Percentiles rank a stretch among this genome's conserved stretches.
phyloP scores from a whole-genome alignment of 2,888 invertebrate genomes.

The Altica lythri region DNA sequence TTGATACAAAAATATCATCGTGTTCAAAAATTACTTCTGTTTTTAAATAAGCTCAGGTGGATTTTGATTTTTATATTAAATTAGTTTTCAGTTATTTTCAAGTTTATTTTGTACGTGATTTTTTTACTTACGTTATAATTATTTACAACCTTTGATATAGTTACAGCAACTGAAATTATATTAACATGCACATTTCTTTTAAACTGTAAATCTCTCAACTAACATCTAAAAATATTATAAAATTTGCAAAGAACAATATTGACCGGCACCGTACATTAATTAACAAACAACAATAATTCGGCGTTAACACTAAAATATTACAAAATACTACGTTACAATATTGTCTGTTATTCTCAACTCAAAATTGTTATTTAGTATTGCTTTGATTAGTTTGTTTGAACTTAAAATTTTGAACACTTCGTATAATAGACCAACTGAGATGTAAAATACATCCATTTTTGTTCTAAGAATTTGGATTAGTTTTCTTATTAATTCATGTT shows the following conservation, averaged over 20 bases:
- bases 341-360: conserved; percentile 36
- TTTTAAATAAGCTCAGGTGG: conserved; percentile 19
- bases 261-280: conserved; percentile 24
- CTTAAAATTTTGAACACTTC: conserved; percentile 18
- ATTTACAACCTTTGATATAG: conserved; percentile 27
- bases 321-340: conserved; percentile 36
- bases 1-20: conserved; percentile 29
- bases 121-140: conserved; percentile 22
- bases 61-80: conserved; percentile 26
- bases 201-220: conserved; percentile 37
- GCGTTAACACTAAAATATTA: conserved; percentile 33
- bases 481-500: conserved; percentile 3
- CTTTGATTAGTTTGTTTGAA: conserved; percentile 27
- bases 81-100: conserved; percentile 4
- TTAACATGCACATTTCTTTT: conserved; percentile 32
- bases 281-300: conserved; percentile 41
- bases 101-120: conserved; percentile 27
- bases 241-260: conserved; percentile 36
- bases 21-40: not conserved
- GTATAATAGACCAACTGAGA: conserved; percentile 9
- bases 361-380: conserved; percentile 34
- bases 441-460: conserved; percentile 15
- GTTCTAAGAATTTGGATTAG: conserved; percentile 3
- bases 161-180: conserved; percentile 27
- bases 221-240: conserved; percentile 43